A percentile compares a stretch with the other conserved stretches of the same genome.
These are phyloP conservation scores for Sphecodes monilicornis DNA, from an alignment of 2,888 invertebrate species.

Conservation along the genomic window DNA sequence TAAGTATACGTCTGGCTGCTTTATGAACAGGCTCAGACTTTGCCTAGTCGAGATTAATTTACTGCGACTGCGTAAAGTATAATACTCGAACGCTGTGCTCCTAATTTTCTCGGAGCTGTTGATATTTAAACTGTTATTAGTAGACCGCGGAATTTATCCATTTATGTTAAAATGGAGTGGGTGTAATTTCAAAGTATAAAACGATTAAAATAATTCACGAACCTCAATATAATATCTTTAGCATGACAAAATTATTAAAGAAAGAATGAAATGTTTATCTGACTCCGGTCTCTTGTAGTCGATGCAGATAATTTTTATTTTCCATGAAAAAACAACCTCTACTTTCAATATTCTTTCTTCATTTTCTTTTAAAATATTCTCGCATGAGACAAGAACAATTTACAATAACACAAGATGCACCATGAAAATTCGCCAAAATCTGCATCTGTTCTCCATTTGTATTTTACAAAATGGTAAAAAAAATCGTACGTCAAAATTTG, in stretches of 20 bases:
- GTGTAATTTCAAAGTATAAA: neutral
- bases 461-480: too few relatives aligned
- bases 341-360: too few relatives aligned
- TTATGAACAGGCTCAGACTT: neutral
- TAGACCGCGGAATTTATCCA: neutral
- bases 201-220: too few relatives aligned
- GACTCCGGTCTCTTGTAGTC: too few relatives aligned
- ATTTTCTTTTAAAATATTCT: neutral
- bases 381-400: neutral
- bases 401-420: neutral
- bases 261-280: too few relatives aligned
- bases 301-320: too few relatives aligned
- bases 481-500: too few relatives aligned
- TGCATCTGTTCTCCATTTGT: too few relatives aligned
- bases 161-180: neutral
- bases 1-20: conserved; percentile 1
- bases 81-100: neutral
- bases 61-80: neutral
- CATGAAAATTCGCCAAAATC: too few relatives aligned
- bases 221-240: too few relatives aligned
- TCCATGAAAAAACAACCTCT: too few relatives aligned
- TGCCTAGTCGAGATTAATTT: neutral
- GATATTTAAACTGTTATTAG: neutral
- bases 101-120: neutral
- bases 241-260: too few relatives aligned